A percentile compares a stretch with the other conserved stretches of the same genome.
phyloP scores from a whole-genome alignment of 2,888 invertebrate genomes.

The Trichogramma evanescens region DNA sequence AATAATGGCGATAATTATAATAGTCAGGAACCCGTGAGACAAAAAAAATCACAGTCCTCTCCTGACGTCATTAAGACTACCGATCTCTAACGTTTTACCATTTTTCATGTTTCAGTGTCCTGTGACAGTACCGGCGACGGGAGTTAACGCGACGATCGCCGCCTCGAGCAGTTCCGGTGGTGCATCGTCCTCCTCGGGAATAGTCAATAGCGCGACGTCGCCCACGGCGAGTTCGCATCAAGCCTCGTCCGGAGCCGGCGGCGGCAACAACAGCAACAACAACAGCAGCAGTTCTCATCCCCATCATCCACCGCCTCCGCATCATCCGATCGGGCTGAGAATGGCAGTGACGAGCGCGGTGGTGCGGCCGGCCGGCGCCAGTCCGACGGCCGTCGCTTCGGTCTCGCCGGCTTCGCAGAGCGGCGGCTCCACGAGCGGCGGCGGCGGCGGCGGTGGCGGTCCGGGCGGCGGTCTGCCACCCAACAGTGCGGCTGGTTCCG shows the following conservation, averaged over 20 bases:
- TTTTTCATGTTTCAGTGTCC: constrained; percentile 39
- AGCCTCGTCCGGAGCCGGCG: constrained; percentile 25
- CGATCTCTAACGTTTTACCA: too few species aligned
- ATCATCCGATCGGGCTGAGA: constrained; percentile 49
- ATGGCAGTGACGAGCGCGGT: constrained; percentile 52
- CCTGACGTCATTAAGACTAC: too few species aligned
- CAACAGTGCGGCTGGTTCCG: not conserved
- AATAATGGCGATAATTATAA: too few species aligned
- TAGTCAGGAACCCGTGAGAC: too few species aligned
- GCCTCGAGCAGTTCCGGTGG: constrained; percentile 26
- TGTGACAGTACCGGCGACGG: constrained; percentile 34
- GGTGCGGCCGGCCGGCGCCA: constrained; percentile 51
- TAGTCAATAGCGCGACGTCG: constrained; percentile 23
- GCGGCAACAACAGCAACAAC: constrained; percentile 28
- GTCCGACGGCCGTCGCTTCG: constrained; percentile 38
- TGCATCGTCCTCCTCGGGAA: constrained; percentile 40
- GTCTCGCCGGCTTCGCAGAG: constrained; percentile 48
- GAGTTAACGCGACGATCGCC: constrained; percentile 31
- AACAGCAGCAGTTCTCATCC: not conserved
- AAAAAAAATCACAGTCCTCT: too few species aligned
- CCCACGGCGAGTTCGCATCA: too few species aligned
- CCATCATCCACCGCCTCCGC: constrained; percentile 4
- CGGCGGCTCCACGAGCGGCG: not conserved
- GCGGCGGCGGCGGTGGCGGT: not conserved
- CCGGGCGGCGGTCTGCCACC: not conserved